Evolutionary conservation across 2,888 invertebrate species (phyloP).

Genomic region (Leucoma salicis): DNA sequence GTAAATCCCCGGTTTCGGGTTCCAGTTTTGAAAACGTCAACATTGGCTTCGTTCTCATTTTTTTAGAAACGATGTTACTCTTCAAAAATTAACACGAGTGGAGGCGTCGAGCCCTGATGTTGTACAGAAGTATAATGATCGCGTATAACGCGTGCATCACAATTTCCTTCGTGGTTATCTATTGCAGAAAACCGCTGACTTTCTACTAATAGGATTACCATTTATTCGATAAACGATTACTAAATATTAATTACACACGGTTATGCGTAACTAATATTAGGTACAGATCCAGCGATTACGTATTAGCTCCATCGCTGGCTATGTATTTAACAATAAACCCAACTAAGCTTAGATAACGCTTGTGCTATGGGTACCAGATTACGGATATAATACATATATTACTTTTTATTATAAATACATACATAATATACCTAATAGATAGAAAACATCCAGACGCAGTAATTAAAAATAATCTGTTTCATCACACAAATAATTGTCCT

Average conservation of each 20-base stretch:
- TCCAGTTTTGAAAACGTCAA: constrained; percentile 83
- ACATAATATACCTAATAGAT: too few species aligned
- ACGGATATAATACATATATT: too few species aligned
- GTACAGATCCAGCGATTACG: background rate
- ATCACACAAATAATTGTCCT: too few species aligned
- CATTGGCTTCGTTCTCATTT: constrained; percentile 64
- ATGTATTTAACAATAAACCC: too few species aligned
- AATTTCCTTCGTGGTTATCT: constrained; percentile 58
- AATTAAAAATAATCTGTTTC: too few species aligned
- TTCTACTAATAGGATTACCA: constrained; percentile 41
- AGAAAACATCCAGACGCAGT: too few species aligned
- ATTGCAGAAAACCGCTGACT: constrained; percentile 46
- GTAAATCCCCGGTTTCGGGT: constrained; percentile 78
- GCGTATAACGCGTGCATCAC: constrained; percentile 42
- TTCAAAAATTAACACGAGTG: constrained; percentile 4
- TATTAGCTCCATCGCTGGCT: too few species aligned
- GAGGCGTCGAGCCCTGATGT: constrained; percentile 30
- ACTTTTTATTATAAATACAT: too few species aligned
- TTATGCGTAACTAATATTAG: background rate
- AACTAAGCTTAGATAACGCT: too few species aligned
- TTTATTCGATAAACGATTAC: constrained; percentile 5
- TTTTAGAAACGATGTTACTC: constrained; percentile 5
- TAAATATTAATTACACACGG: background rate
- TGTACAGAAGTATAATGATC: constrained; percentile 52
- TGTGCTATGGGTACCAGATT: too few species aligned